phyloP scores from a whole-genome alignment of 2,888 invertebrate genomes.

The Tenthredo notha region DNA sequence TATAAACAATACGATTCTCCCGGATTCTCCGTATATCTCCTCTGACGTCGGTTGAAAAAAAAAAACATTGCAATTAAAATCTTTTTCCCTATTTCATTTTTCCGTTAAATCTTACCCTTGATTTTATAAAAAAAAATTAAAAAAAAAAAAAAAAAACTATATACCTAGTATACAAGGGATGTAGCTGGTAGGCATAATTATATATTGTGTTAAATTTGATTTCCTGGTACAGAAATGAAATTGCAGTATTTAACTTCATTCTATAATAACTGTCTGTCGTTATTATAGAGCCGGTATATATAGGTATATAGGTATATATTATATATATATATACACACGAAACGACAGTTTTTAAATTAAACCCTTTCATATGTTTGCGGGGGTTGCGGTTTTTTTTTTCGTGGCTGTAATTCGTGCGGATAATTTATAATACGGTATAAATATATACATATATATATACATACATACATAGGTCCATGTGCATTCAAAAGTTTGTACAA shows the following conservation, averaged over 20 bases:
- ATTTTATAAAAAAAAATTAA: neutral
- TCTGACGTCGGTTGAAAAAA: neutral
- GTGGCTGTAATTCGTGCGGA: constrained; percentile 26
- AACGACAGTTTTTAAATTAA: constrained; percentile 25
- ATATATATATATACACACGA: neutral
- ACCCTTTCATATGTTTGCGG: constrained; percentile 40
- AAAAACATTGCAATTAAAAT: too few relatives aligned
- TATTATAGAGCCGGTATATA: neutral
- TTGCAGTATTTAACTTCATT: constrained; percentile 17
- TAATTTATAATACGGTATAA: neutral
- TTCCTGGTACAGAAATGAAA: neutral
- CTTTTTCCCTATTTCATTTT: neutral
- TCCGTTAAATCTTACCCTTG: neutral
- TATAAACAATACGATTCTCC: neutral
- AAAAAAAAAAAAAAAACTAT: neutral
- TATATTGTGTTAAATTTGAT: neutral
- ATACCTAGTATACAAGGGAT: neutral
- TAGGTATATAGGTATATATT: neutral
- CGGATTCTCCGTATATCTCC: too few relatives aligned
- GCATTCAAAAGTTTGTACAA: neutral
- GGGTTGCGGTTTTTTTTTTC: constrained; percentile 29
- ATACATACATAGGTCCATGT: neutral
- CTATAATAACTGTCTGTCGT: neutral
- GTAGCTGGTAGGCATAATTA: neutral
- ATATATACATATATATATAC: neutral